Base-by-base conservation (phyloP, 30 jellyfish, hydroid and myxozoan species). In the Hydractinia echinata region DNA sequence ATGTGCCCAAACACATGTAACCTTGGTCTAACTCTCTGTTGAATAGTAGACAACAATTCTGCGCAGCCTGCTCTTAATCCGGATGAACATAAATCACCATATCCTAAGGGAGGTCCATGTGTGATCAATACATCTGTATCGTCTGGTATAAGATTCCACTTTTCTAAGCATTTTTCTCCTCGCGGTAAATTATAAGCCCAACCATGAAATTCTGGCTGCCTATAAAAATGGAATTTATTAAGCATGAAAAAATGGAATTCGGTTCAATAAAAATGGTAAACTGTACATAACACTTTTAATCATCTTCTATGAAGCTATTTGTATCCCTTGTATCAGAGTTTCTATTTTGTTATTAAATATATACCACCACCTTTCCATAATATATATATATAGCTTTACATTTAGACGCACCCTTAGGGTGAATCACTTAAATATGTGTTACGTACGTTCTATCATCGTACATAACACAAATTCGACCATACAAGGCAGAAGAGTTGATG, bases 41-140 rank as follows among this genome's bases (percentile, higher is more conserved):
- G 95, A 58, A 90, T 69, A 4, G 97, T 84, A 7, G 97, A 74
- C 5, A 90, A 83, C 55, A 90, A 83, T 66, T 90, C 97, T 60
- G 89, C 70, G 79, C 97, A 90, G n/a, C 97, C 97, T 3, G 94
- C 95, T 21, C 95, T 73, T 21, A 72, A 70, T 51, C 94, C 94
- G 76, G 84, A 58, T 16, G 55, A 85, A 83, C 95, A 85, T 44
- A 21, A 30, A 70, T 90, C 97, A 58, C 97, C 97, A 81, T 85
- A 86, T 7, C 98, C 98, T 20, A 92, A 87, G 7, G 98, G 98
- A 14, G 98, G 98, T 69, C 98, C 98, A 84, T 92, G 98, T n/a
- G 95, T 92, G 51, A 92, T 87, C 82, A 92, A 77, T 51, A 92
- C 84, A 68, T 92, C 98, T 77, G 84, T 69, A 13, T 83, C 96